Conservation (phyloP, 2,797 vertebrate species). For the Alectoris magna region DNA sequence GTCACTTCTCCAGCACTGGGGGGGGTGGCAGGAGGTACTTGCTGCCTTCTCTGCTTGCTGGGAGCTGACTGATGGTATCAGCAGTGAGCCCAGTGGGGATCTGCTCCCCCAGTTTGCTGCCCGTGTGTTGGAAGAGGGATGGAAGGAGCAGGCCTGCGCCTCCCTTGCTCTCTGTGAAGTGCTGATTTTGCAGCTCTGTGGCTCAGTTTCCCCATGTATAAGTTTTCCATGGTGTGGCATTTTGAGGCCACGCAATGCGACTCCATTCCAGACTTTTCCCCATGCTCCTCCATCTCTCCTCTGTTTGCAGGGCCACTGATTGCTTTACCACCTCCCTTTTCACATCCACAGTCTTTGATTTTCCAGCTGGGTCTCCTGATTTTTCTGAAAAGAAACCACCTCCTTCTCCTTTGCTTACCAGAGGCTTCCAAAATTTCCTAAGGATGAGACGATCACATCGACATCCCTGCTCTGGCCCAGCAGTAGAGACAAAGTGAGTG, state of each 20-base stretch:
- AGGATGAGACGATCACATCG: not conserved
- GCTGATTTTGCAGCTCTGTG: not conserved
- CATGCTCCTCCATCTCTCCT: too few relatives aligned
- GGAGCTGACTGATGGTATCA: not conserved
- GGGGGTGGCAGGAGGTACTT: not conserved
- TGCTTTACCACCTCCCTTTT: too few relatives aligned
- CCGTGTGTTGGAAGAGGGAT: accelerated
- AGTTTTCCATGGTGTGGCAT: accelerated
- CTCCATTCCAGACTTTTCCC: too few relatives aligned
- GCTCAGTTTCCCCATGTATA: not conserved
- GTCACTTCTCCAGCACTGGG: not conserved
- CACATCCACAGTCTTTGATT: accelerated
- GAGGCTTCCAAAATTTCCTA: not conserved
- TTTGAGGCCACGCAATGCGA: accelerated
- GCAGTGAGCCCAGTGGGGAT: not conserved
- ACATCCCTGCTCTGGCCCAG: not conserved
- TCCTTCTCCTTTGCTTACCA: not conserved
- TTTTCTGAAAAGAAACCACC: not conserved
- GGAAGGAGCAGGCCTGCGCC: not conserved
- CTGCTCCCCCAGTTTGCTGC: not conserved
- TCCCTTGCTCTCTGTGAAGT: accelerated
- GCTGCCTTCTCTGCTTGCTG: not conserved
- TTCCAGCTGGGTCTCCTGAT: not conserved
- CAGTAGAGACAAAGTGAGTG: accelerated
- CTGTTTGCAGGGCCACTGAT: too few relatives aligned